phyloP scores from a whole-genome alignment of 2,797 vertebrate species.

The Toxotes lorentzi region DNA sequence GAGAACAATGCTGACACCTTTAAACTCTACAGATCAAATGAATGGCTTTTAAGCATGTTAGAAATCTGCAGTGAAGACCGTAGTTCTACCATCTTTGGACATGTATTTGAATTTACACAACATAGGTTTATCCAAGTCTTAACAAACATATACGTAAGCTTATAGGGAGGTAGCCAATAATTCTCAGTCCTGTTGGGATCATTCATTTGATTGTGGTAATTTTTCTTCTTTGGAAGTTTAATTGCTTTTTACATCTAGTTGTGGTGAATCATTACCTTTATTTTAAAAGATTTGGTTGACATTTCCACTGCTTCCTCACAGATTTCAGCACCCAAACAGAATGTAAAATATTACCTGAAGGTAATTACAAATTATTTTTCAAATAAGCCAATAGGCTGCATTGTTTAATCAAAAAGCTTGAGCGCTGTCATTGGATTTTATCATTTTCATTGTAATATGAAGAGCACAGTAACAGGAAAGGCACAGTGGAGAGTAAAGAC shows the following conservation, averaged over 20 bases:
- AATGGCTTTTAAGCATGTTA: slow-evolving; percentile 3
- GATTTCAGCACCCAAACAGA: slow-evolving; percentile 16
- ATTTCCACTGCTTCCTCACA: neutral
- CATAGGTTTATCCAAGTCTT: neutral
- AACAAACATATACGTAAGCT: neutral
- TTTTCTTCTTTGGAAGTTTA: slow-evolving; percentile 28
- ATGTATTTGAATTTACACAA: neutral
- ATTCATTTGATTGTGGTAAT: neutral
- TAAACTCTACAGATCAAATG: slow-evolving; percentile 4
- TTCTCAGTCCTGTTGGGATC: neutral
- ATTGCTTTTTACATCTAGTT: slow-evolving; percentile 25
- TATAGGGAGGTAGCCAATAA: neutral
- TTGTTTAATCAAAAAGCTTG: neutral
- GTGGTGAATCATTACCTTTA: slow-evolving; percentile 25
- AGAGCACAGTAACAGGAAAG: neutral
- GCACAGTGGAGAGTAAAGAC: neutral
- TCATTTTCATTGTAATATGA: neutral
- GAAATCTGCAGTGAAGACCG: neutral
- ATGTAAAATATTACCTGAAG: slow-evolving; percentile 15
- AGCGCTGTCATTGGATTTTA: neutral
- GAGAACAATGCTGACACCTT: slow-evolving; percentile 36
- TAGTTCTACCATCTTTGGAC: neutral
- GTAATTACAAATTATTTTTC: neutral
- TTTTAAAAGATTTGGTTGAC: slow-evolving; percentile 1
- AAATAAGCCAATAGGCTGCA: neutral